These are phyloP conservation scores for Halictus quadricinctus DNA, from an alignment of 2,888 invertebrate genomes.

Conservation along the genomic window DNA sequence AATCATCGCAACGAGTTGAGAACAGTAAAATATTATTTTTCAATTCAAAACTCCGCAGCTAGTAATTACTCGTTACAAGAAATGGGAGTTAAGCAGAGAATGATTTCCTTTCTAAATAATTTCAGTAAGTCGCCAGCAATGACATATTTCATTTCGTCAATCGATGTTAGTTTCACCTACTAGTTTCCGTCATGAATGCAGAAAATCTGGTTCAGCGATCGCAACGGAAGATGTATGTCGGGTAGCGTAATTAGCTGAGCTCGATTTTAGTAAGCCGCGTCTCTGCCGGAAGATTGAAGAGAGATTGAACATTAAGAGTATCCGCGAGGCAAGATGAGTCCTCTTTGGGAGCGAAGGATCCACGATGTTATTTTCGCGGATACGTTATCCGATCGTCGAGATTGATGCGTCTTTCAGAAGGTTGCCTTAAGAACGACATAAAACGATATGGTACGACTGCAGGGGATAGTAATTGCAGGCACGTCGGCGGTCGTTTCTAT, in stretches of 20 bases:
- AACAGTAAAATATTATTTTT: too few species aligned
- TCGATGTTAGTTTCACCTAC: neutral
- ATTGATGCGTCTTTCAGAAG: neutral
- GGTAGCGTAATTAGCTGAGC: neutral
- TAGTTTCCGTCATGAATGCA: neutral
- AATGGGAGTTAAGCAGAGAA: too few species aligned
- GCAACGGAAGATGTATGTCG: neutral
- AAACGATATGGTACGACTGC: neutral
- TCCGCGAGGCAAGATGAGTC: neutral
- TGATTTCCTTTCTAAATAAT: too few species aligned
- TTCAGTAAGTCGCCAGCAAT: neutral
- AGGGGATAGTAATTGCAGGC: neutral
- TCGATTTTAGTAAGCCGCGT: neutral
- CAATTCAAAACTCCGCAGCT: too few species aligned
- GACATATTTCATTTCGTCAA: neutral
- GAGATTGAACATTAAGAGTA: neutral
- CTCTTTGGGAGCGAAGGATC: neutral
- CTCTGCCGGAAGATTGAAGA: neutral
- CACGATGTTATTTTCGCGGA: neutral
- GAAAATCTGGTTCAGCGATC: neutral
- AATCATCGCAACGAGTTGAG: too few species aligned
- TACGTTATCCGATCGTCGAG: neutral
- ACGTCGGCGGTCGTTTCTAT: neutral
- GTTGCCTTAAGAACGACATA: neutral
- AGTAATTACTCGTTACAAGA: too few species aligned